Conservation (phyloP, 2,888 invertebrate species). For the Eristalis tenax region DNA sequence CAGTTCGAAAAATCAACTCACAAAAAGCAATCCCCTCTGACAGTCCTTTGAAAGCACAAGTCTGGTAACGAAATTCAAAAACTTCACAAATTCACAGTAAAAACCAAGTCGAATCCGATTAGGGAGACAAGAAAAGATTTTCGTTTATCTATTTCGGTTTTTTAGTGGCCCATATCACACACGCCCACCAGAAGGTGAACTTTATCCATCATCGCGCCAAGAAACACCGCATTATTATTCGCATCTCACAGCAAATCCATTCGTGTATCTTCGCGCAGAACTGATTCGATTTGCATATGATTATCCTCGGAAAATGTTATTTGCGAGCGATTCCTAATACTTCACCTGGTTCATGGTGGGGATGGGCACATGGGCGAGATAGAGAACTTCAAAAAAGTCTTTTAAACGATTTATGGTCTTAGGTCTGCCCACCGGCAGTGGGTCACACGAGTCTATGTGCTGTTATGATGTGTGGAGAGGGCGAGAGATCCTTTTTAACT, state of each 20-base stretch:
- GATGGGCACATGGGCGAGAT: background rate
- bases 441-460: conserved; percentile 24
- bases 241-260: conserved; percentile 3
- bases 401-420: conserved; percentile 35
- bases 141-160: background rate
- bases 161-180: background rate
- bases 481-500: background rate
- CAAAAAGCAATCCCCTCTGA: background rate
- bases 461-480: background rate
- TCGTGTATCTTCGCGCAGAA: conserved; percentile 34
- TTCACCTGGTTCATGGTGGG: background rate
- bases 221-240: conserved; percentile 15
- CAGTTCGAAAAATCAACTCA: background rate
- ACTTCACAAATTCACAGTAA: background rate
- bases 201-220: conserved; percentile 14
- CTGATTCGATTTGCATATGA: conserved; percentile 60
- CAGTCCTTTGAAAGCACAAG: background rate
- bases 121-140: conserved; percentile 17
- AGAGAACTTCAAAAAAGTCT: conserved; percentile 9
- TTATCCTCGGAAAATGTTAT: conserved; percentile 32
- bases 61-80: conserved; percentile 7
- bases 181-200: background rate
- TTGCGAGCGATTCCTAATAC: conserved; percentile 4
- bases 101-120: conserved; percentile 25
- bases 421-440: conserved; percentile 11